These are phyloP conservation scores for Dicerorhinus sumatrensis DNA, from an alignment of 2,113 vertebrate genomes.

Conservation along the genomic window DNA sequence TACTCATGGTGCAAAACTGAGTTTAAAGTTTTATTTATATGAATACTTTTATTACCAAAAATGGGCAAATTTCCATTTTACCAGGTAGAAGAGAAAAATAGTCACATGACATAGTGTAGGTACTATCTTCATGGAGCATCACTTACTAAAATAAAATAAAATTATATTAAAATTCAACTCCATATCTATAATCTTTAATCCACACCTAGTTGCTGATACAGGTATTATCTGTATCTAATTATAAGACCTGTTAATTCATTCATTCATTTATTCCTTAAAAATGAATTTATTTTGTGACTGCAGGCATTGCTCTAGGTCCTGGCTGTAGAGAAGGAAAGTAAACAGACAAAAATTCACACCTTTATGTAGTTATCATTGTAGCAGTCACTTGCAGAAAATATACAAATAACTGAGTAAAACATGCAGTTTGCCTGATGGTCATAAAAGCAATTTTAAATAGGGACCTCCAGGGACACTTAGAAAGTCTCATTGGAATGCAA, in stretches of 20 bases:
- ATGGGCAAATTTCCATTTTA: background rate
- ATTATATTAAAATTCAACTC: constrained; percentile 36
- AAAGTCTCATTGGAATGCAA: background rate
- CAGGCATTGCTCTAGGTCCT: background rate
- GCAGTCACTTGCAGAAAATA: background rate
- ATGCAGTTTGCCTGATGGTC: background rate
- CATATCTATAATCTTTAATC: background rate
- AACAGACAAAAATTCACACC: background rate
- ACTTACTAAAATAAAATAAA: constrained; percentile 17
- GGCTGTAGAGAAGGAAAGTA: background rate
- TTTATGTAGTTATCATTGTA: background rate
- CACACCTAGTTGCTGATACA: background rate
- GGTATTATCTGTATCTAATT: background rate
- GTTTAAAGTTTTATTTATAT: background rate
- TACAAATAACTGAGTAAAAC: background rate
- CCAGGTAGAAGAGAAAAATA: background rate
- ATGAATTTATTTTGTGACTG: background rate
- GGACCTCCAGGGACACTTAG: background rate
- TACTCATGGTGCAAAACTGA: constrained; percentile 8
- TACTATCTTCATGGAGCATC: background rate
- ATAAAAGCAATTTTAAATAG: background rate
- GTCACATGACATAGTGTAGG: background rate
- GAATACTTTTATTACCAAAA: background rate
- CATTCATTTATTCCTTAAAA: constrained; percentile 11
- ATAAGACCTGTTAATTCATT: constrained; percentile 8